Conservation (phyloP, 2,888 invertebrate species). For the Eucera pruinosa region DNA sequence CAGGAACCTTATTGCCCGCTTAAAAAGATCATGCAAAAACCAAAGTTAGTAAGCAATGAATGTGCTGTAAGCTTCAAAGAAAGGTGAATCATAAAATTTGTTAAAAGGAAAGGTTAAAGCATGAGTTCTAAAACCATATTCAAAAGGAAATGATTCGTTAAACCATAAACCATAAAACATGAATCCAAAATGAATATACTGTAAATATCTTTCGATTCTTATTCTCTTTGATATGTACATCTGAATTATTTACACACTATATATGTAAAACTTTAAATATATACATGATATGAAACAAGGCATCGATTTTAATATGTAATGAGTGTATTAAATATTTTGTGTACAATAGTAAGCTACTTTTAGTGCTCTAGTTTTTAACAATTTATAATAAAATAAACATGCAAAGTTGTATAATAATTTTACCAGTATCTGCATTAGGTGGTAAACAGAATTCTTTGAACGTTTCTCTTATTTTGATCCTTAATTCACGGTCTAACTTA, state of each 20-base stretch:
- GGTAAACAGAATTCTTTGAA: slow-evolving; percentile 95
- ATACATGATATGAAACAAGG: slow-evolving; percentile 19
- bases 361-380: slow-evolving; percentile 13
- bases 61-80: slow-evolving; percentile 67
- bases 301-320: slow-evolving; percentile 13
- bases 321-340: slow-evolving; percentile 1
- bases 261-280: slow-evolving; percentile 24
- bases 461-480: slow-evolving; percentile 93
- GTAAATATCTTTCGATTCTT: background rate
- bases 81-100: slow-evolving; percentile 54
- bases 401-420: slow-evolving; percentile 40
- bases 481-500: slow-evolving; percentile 93
- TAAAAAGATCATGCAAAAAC: slow-evolving; percentile 78
- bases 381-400: slow-evolving; percentile 32
- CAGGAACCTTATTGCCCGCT: slow-evolving; percentile 81
- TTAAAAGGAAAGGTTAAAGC: slow-evolving; percentile 27
- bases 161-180: slow-evolving; percentile 10
- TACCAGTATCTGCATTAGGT: slow-evolving; percentile 86
- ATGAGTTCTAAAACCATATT: slow-evolving; percentile 8
- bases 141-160: slow-evolving; percentile 20
- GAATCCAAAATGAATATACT: slow-evolving; percentile 14
- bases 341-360: slow-evolving; percentile 23
- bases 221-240: slow-evolving; percentile 1
- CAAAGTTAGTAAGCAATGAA: slow-evolving; percentile 78
- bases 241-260: background rate